A percentile compares a stretch with the other conserved stretches of the same genome.
phyloP scores from a whole-genome alignment of 2,888 invertebrate genomes.

The Hybos culiciformis region DNA sequence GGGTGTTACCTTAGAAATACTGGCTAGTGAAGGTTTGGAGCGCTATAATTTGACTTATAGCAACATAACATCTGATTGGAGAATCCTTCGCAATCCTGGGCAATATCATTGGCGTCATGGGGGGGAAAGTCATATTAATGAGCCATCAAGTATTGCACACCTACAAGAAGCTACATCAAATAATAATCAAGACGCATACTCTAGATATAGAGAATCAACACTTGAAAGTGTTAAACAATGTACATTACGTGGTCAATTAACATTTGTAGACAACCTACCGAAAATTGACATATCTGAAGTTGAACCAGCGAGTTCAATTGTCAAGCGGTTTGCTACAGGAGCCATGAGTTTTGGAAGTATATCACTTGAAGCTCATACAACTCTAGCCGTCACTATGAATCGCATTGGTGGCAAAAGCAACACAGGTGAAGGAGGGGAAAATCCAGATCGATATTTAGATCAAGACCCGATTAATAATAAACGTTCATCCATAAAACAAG shows the following conservation, averaged over 20 bases:
- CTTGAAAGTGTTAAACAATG: conserved; percentile 74
- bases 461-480: conserved; percentile 69
- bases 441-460: conserved; percentile 63
- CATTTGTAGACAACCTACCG: conserved; percentile 62
- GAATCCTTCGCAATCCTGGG: conserved; percentile 70
- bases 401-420: conserved; percentile 94
- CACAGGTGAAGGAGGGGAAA: conserved; percentile 94
- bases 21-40: conserved; percentile 74
- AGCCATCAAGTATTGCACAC: conserved; percentile 64
- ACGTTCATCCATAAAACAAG: conserved; percentile 95
- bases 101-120: conserved; percentile 94
- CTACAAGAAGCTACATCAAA: conserved; percentile 73
- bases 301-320: conserved; percentile 87
- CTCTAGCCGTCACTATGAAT: conserved; percentile 96
- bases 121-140: conserved; percentile 96
- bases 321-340: conserved; percentile 64
- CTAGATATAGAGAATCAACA: conserved; percentile 72
- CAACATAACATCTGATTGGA: conserved; percentile 47
- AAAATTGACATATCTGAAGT: conserved; percentile 77
- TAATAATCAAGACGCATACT: conserved; percentile 72
- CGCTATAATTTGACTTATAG: conserved; percentile 61
- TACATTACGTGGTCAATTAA: conserved; percentile 85
- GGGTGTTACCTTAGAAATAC: conserved; percentile 78
- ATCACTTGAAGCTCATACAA: conserved; percentile 89
- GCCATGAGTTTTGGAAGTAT: conserved; percentile 98